Evolutionary conservation across 1,140 invertebrate genomes (phyloP).

Genomic region (Lasioglossum albipes): DNA sequence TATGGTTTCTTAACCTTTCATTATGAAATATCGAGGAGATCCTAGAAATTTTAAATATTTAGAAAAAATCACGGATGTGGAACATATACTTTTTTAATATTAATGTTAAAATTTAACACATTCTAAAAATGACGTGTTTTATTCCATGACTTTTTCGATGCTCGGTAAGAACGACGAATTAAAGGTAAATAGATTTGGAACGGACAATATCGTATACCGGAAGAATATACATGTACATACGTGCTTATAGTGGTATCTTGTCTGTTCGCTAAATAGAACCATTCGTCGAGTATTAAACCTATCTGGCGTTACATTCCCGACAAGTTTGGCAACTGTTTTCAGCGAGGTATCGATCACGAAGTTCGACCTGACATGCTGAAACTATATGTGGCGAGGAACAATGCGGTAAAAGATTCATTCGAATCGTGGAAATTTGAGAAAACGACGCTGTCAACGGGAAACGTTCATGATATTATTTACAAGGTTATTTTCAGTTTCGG

Average conservation of each 20-base stretch:
- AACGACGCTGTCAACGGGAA: not conserved
- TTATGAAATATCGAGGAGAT: no score
- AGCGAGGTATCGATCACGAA: slow-evolving; percentile 48
- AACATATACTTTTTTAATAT: no score
- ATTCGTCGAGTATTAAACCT: slow-evolving; percentile 39
- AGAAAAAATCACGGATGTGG: no score
- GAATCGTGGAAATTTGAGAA: slow-evolving; percentile 12
- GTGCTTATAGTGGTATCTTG: slow-evolving; percentile 14
- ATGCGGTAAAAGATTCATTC: slow-evolving; percentile 37
- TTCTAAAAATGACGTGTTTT: no score
- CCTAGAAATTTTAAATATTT: no score
- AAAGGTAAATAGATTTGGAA: not conserved
- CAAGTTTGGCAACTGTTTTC: slow-evolving; percentile 51
- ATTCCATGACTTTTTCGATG: no score
- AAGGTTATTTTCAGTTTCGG: not conserved
- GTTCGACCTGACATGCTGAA: slow-evolving; percentile 43
- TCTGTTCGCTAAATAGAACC: slow-evolving; percentile 30
- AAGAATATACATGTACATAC: not conserved
- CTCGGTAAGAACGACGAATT: no score
- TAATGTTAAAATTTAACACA: no score
- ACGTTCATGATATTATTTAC: not conserved
- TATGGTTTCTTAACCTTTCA: no score
- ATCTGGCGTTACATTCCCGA: slow-evolving; percentile 33
- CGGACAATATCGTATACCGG: not conserved
- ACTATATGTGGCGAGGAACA: slow-evolving; percentile 30